Conservation (phyloP, 2,797 vertebrate genomes). For the Dicrostonyx torquatus region DNA sequence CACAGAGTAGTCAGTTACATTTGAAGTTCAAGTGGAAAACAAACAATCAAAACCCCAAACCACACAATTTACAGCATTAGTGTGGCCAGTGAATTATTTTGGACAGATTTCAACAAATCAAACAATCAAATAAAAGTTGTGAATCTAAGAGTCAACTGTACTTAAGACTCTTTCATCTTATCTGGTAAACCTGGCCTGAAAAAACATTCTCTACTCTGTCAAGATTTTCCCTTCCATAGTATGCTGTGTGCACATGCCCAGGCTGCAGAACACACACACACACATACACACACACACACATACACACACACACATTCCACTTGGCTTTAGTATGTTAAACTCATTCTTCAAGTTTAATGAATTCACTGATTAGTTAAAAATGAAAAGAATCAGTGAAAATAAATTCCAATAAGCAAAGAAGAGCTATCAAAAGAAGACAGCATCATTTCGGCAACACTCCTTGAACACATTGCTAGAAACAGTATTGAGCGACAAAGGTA, state of each 20-base stretch:
- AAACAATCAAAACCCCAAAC: not conserved
- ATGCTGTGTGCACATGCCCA: not conserved
- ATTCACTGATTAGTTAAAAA: slow-evolving; percentile 21
- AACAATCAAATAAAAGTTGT: not conserved
- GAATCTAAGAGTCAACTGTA: slow-evolving; percentile 13
- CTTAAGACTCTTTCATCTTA: not conserved
- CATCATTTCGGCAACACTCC: not conserved
- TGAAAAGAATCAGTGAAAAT: not conserved
- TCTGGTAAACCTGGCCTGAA: not conserved
- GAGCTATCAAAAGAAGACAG: slow-evolving; percentile 9
- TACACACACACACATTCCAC: not conserved
- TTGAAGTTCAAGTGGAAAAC: slow-evolving; percentile 7
- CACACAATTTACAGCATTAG: not conserved
- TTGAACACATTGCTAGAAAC: slow-evolving; percentile 14
- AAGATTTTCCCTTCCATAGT: not conserved
- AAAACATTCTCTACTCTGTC: not conserved
- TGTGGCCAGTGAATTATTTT: not conserved
- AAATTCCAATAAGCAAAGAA: not conserved
- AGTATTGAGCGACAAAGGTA: not conserved
- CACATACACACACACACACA: not conserved
- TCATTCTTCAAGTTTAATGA: not conserved
- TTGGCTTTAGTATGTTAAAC: not conserved
- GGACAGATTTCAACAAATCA: not conserved
- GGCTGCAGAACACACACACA: not conserved
- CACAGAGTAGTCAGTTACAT: not conserved